Conservation (phyloP, 2,888 invertebrate species). For the Spilosoma lubricipeda region DNA sequence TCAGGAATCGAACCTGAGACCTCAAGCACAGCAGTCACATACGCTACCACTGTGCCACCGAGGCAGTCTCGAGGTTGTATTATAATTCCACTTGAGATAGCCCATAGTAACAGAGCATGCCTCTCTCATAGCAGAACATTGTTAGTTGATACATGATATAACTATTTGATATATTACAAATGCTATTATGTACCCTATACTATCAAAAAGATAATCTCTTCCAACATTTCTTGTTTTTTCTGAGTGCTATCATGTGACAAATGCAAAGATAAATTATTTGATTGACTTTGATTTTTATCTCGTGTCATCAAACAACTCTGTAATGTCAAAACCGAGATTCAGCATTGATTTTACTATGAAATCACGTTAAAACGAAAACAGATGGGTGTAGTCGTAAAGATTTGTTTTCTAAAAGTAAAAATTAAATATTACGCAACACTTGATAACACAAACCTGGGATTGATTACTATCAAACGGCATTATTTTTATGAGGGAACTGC, state of each 20-base stretch:
- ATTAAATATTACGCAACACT: not conserved
- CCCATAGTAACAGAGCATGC: no score
- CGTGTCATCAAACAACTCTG: not conserved
- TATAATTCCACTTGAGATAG: no score
- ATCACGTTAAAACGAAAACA: not conserved
- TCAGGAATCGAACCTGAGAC: no score
- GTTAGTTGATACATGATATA: no score
- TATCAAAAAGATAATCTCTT: not conserved
- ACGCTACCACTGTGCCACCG: no score
- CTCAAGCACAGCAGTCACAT: no score
- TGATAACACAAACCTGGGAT: not conserved
- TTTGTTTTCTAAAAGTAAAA: not conserved
- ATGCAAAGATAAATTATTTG: not conserved
- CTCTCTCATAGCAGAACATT: no score
- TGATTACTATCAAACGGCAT: not conserved
- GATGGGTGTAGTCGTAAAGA: not conserved
- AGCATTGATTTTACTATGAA: not conserved
- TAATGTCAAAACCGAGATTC: not conserved
- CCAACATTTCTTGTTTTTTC: not conserved
- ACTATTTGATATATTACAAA: no score
- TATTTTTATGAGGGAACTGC: not conserved
- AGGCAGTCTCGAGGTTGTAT: no score
- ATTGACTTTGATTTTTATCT: constrained; percentile 1
- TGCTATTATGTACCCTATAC: no score
- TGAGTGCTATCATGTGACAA: not conserved